Percentiles rank a stretch among this genome's conserved stretches.
phyloP scores from a whole-genome alignment of 2,113 vertebrate genomes.

The Cottus gobio region DNA sequence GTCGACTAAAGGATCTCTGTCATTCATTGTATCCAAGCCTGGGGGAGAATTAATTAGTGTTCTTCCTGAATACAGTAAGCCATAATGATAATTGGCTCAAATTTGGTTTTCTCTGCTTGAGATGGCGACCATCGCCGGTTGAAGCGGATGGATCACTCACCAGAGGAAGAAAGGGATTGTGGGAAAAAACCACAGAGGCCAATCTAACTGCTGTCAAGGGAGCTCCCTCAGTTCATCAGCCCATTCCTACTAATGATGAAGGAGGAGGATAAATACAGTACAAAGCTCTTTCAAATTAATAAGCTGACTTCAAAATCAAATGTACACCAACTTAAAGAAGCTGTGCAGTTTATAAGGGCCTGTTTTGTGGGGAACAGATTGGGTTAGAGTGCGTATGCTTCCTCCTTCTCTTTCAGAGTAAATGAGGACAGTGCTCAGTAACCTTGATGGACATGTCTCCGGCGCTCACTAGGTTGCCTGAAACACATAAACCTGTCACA shows the following conservation, averaged over 20 bases:
- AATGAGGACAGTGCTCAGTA: conserved; percentile 78
- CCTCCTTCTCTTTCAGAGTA: conserved; percentile 62
- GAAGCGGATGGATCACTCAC: conserved; percentile 71
- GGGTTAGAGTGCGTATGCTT: conserved; percentile 24
- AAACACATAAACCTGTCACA: conserved; percentile 84
- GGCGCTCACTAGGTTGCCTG: conserved; percentile 68
- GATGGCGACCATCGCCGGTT: conserved; percentile 46
- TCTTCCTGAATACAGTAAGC: conserved; percentile 68
- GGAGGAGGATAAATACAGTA: conserved; percentile 44
- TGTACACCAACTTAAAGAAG: conserved; percentile 16
- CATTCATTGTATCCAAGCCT: conserved; percentile 69
- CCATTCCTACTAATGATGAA: conserved; percentile 57
- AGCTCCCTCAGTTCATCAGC: conserved; percentile 70
- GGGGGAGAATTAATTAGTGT: conserved; percentile 81
- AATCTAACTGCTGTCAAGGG: conserved; percentile 71
- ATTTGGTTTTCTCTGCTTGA: conserved; percentile 71
- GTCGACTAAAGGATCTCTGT: conserved; percentile 57
- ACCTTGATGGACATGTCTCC: conserved; percentile 79
- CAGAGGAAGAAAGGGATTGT: conserved; percentile 72
- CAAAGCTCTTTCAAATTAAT: conserved; percentile 56
- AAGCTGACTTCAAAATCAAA: conserved; percentile 47
- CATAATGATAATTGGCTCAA: conserved; percentile 80
- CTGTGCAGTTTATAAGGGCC: conserved; percentile 22
- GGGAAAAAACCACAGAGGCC: conserved; percentile 59
- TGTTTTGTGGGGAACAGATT: conserved; percentile 43